Base-by-base conservation (phyloP, 2,888 invertebrate species). In the Diploptera punctata region DNA sequence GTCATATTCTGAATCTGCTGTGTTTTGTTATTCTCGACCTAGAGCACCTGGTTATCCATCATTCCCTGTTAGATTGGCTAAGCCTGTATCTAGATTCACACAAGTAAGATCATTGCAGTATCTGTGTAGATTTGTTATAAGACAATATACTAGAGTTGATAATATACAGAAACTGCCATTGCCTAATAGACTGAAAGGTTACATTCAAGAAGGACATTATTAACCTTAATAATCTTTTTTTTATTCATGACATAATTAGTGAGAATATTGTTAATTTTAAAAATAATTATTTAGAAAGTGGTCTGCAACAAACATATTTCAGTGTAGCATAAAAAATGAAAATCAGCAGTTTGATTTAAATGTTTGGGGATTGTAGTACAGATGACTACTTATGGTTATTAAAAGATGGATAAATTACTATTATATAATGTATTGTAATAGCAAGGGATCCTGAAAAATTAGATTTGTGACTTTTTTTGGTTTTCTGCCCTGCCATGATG, bases 41-140 rank as follows among this genome's bases (percentile, higher is more conserved):
- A 84, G 88, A 71, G 87, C 88, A 75, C 89, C 89, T 49, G 86
- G 89, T 77, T 86, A 88, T 76, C 91, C 91, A 13, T 89, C 90
- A 72, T 91, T 90, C 82, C 91, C 92, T 5, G 92, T 93, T 26
- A 86, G 92, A 73, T 83, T 93, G 33, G 90, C 90, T 26, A 89
- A 90, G 79, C 93, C 93, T 7, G 86, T 93, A 33, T 93, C 92
- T 70, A 86, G 93, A 70, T 92, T 92, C 79, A 89, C 88, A 29
- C 88, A 90, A 82, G 88, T 90, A 74, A 87, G 90, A 75, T 88
- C 90, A 47, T 83, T 93, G 77, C 91, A 92, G 81, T 90, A 91
- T 82, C 84, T 93, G 67, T 91, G 92, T 79, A 86, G 92, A 60
- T 91, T 92, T 80, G 90, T 91, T 29, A 90, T 93, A 77, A 86